Base-by-base conservation (phyloP, 1,140 invertebrate genomes). In the Drosophila baimaii region DNA sequence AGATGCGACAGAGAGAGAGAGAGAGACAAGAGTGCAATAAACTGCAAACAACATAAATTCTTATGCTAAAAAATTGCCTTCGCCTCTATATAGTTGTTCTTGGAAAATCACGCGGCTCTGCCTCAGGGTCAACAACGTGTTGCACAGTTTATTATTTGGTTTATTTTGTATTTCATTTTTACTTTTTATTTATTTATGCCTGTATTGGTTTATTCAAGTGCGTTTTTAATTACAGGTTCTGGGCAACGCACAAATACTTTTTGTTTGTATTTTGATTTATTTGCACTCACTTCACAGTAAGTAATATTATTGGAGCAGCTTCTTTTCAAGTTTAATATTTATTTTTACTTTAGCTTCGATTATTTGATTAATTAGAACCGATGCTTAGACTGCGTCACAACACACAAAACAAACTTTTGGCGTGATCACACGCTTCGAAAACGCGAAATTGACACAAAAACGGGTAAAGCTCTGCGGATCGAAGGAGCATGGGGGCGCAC, bases 171-270 rank as follows among this genome's bases (percentile, higher is more conserved):
- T 17, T 44, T 23, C 47, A 35, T 61, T 25, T 52, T 33, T 29
- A 35, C 55, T 49, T 29, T 51, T 35, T 29, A 33, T 51, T 35
- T 29, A 33, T 37, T 12, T 51, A 46, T 46, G 41, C 63, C 49
- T 74, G 56, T 71, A 51, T 66, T 43, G 57, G 44, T 41, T 35
- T 64, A 64, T 56, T 84, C 72, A 84, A 74, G 77, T 81, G 75
- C 70, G 77, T 80, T 83, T 71, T 61, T 77, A 79, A 80, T 77
- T 89, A 83, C 83, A 89, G 84, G 84, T 88, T 89, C 64, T 80
- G 31, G 72, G 31, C 43, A 72, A 27, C 59, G 46, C 47, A 69
- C 55, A 21, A 15, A 52, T 21, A 21, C n/a, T 33, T n/a, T 43
- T 33, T 52, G 19, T 64, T 64, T 61, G 27, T 51, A 25, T 58